Evolutionary conservation across 1,140 invertebrate species (phyloP), one percentile per base, ranked within the genome.

Genomic region (Drosophila miranda): DNA sequence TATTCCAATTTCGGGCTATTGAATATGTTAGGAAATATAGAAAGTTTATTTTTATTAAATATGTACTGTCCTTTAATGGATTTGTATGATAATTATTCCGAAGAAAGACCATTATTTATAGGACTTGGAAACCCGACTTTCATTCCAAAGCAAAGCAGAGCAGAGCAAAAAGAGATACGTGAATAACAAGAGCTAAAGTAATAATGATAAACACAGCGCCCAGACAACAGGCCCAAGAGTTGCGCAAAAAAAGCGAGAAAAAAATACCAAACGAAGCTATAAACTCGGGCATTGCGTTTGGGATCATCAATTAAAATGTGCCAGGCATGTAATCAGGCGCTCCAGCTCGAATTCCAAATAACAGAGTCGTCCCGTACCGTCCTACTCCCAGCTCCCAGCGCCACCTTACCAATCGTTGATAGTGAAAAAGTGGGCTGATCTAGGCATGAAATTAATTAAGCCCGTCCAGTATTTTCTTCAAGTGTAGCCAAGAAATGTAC

Each of bases 221-320:
- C 21, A 44, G 50, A 9, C 42, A 13, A 51, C 34, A 46, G 51
- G 51, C 2, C 50, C 60, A 78, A 54, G 42, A 71, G 64, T 48
- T 70, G 30, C 34, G 21, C 60, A 66, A 8, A 68, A 68, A 43
- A 30, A 50, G 21, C 42, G 66, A 45, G 44, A 52, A 67, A 54
- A 67, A 69, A 13, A 68, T 30, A 54, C 66, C 62, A 69, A 69
- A 68, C 66, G 68, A 68, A 55, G 44, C 63, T 56, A 68, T 68
- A 69, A 69, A 56, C 53, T 41, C 54, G 21, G 41, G 13, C 56
- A 78, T 69, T 64, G 71, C 73, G 50, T 53, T 77, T 75, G 75
- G 42, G 42, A 54, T 58, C 80, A 79, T 83, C 76, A 84, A 86
- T 84, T 77, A 86, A 86, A 86, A 77, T 71, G 53, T 71, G 46